A percentile compares a stretch with the other conserved stretches of the same genome.
Conservation (phyloP, 2,113 vertebrate species). For the Nerophis lumbriciformis region DNA sequence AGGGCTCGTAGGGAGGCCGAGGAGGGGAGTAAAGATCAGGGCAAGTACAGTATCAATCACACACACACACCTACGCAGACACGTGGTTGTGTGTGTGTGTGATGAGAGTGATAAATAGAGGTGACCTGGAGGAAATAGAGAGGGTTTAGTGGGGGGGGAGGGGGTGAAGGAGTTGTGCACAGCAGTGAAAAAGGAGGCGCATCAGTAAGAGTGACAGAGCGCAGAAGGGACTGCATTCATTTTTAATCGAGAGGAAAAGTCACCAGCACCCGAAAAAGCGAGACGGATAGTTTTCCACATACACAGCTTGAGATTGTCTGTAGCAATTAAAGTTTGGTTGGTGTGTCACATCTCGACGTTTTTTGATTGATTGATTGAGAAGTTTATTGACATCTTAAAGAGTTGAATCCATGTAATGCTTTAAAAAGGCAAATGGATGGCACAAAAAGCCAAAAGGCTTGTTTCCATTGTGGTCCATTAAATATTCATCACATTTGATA, state of each 20-base stretch:
- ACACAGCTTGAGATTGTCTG: conserved; percentile 6
- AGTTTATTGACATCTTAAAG: too few relatives aligned
- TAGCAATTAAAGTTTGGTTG: conserved; percentile 15
- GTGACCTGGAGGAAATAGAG: conserved; percentile 45
- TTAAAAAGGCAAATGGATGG: too few relatives aligned
- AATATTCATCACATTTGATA: too few relatives aligned
- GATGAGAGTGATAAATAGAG: conserved; percentile 36
- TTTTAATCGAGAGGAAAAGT: conserved; percentile 56
- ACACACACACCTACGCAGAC: not conserved
- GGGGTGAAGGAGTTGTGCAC: not conserved
- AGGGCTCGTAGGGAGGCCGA: conserved; percentile 29
- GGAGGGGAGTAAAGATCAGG: conserved; percentile 8
- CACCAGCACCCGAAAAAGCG: conserved; percentile 14
- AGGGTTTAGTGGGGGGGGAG: conserved; percentile 14
- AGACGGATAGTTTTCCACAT: conserved; percentile 24
- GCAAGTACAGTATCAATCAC: not conserved
- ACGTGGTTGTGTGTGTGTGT: not conserved
- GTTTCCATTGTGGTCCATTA: too few relatives aligned
- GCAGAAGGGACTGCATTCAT: conserved; percentile 48
- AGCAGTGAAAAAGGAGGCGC: conserved; percentile 18
- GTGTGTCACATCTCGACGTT: conserved; percentile 18
- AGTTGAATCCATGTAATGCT: too few relatives aligned
- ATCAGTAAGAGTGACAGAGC: conserved; percentile 42
- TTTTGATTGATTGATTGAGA: too few relatives aligned
- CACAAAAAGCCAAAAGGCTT: too few relatives aligned